Evolutionary conservation across 1,140 invertebrate species (phyloP).

Genomic region (Bombus difficillimus): DNA sequence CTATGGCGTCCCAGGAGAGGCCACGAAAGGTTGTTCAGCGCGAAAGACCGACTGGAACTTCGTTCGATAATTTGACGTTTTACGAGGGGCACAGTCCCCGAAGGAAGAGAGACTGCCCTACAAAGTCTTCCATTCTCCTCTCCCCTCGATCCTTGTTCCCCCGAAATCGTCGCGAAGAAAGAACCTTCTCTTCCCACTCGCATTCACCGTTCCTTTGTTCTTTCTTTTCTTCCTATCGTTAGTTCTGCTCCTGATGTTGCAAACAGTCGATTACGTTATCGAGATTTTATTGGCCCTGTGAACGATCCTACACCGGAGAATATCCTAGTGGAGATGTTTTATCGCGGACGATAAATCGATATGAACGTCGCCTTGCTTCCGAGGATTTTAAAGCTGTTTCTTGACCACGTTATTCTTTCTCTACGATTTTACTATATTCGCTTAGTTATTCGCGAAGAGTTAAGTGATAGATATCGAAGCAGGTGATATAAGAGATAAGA

Average conservation of each 20-base stretch:
- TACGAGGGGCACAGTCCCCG: conserved; percentile 34
- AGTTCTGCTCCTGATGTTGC: background rate
- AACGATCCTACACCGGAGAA: conserved; percentile 16
- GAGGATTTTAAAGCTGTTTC: background rate
- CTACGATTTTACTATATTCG: background rate
- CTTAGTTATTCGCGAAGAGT: too few species aligned
- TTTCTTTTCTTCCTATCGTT: background rate
- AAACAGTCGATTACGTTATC: conserved; percentile 34
- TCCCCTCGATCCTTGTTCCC: background rate
- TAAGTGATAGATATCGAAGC: too few species aligned
- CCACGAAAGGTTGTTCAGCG: conserved; percentile 46
- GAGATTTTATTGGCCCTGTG: conserved; percentile 21
- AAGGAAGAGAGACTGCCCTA: conserved; percentile 36
- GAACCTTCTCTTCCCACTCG: background rate
- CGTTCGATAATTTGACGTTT: conserved; percentile 60
- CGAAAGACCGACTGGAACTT: conserved; percentile 42
- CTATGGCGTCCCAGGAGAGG: conserved; percentile 19
- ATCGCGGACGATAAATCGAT: background rate
- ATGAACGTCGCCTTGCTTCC: background rate
- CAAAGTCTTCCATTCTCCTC: background rate
- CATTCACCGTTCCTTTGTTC: too few species aligned
- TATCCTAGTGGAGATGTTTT: background rate
- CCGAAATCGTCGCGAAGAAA: background rate
- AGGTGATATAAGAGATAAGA: too few species aligned
- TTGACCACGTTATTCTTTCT: background rate